Base-by-base conservation (phyloP, 2,113 vertebrate species). In the Rhea pennata region DNA sequence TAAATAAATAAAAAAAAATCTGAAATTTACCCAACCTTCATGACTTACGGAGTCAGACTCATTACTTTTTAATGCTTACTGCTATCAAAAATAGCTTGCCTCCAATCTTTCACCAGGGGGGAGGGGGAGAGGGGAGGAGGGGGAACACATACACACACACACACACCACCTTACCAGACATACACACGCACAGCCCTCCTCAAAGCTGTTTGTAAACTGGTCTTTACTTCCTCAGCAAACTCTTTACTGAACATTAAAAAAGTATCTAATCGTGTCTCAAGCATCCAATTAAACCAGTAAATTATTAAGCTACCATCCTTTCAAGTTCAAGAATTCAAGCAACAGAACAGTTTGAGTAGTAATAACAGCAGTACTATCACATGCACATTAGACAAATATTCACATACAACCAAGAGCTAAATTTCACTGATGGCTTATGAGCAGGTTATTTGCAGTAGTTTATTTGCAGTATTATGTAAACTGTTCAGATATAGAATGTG, bases 391-490 rank as follows among this genome's bases (percentile, higher is more conserved):
- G n/a, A 40, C 44, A 42, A 86, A 80, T 14, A 88, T 31, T 58
- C 8, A 24, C 40, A 59, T 17, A 78, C 73, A 80, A 2, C 10
- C 12, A 53, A 67, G 64, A 72, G 10, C 26, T 84, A 53, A 53
- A 84, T 71, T 70, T 77, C 84, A 40, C 22, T 10, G 0, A 62
- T 74, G 46, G 76, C 54, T 42, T 84, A 87, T 87, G 50, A 88
- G 66, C 61, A 91, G 56, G 84, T 95, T 42, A n/a, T n/a, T n/a
- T n/a, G n/a, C n/a, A n/a, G n/a, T 77, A 71, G 67, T 84, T 94
- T 78, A 59, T 59, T 10, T 31, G 29, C 16, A 59, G 56, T 33
- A 31, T 58, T 31, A 86, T 15, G 19, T 59, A 84, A 95, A 95
- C 69, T 70, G 76, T 80, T 70, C 65, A 72, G 91, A 79, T 64